Evolutionary conservation across 2,797 vertebrate genomes (phyloP).

Genomic region (Lithobates sylvaticus): DNA sequence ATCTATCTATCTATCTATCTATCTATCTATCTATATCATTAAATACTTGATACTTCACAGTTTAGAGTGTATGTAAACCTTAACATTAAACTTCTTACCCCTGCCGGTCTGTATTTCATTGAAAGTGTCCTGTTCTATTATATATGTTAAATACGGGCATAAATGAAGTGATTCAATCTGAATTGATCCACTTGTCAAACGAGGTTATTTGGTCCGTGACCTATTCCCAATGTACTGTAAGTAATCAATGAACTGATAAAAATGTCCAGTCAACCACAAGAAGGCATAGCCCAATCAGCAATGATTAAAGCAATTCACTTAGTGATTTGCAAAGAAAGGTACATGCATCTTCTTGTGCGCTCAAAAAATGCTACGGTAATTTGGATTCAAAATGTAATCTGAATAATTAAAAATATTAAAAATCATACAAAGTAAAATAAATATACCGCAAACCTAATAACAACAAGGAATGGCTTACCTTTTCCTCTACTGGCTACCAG

Average conservation of each 20-base stretch:
- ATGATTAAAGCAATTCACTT: background rate
- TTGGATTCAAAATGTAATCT: background rate
- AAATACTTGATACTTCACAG: too few relatives aligned
- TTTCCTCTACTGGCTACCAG: too few relatives aligned
- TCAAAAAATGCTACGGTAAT: background rate
- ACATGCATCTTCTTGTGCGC: background rate
- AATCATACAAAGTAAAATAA: background rate
- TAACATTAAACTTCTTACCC: too few relatives aligned
- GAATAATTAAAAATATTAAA: background rate
- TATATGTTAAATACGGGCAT: too few relatives aligned
- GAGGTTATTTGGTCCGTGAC: background rate
- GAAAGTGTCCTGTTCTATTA: too few relatives aligned
- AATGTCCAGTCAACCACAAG: slow-evolving; percentile 5
- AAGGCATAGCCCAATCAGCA: background rate
- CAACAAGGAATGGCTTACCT: background rate
- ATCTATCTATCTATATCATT: too few relatives aligned
- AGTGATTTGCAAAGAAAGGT: background rate
- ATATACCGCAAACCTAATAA: background rate
- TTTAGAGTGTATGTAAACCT: too few relatives aligned
- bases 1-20: too few relatives aligned
- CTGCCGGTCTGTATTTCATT: too few relatives aligned
- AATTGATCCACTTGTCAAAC: slow-evolving; percentile 23
- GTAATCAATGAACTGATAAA: slow-evolving; percentile 17
- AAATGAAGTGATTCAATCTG: slow-evolving; percentile 18
- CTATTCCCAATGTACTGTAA: slow-evolving; percentile 21